A percentile compares a stretch with the other conserved stretches of the same genome.
Evolutionary conservation across 1,140 invertebrate genomes (phyloP).

Genomic region (Hycleus cichorii): DNA sequence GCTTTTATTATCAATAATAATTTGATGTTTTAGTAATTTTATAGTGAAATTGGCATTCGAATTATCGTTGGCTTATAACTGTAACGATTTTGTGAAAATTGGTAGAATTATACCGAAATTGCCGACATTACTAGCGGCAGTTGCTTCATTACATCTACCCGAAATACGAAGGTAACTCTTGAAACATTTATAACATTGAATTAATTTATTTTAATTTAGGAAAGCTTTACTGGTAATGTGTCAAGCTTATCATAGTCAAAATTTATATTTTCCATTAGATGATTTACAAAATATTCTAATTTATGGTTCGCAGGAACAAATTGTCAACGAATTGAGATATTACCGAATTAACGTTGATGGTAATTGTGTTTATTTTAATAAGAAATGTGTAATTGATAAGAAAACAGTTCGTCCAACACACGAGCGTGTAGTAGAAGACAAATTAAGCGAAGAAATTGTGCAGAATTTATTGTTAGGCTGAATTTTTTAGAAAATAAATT

Average conservation of each 20-base stretch:
- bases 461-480: too few species aligned
- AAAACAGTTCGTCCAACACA: slow-evolving; percentile 1
- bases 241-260: slow-evolving; percentile 48
- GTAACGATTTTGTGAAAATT: slow-evolving; percentile 47
- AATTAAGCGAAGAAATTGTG: too few species aligned
- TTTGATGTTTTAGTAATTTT: slow-evolving; percentile 23
- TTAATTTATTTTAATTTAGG: too few species aligned
- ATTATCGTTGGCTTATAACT: slow-evolving; percentile 46
- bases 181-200: neutral
- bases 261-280: slow-evolving; percentile 42
- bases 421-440: neutral
- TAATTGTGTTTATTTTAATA: slow-evolving; percentile 15
- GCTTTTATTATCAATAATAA: neutral
- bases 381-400: slow-evolving; percentile 13
- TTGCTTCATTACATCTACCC: slow-evolving; percentile 43
- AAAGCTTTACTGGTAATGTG: slow-evolving; percentile 43
- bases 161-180: slow-evolving; percentile 43
- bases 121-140: slow-evolving; percentile 44
- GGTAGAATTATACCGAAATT: slow-evolving; percentile 42
- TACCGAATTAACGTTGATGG: too few species aligned
- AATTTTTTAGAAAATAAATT: too few species aligned
- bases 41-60: slow-evolving; percentile 18
- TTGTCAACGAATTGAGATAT: too few species aligned
- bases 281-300: slow-evolving; percentile 18
- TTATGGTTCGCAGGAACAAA: too few species aligned